Percentiles rank a stretch among this genome's conserved stretches.
phyloP scores from a whole-genome alignment of 1,140 invertebrate species.

The Potamilus streckersoni region DNA sequence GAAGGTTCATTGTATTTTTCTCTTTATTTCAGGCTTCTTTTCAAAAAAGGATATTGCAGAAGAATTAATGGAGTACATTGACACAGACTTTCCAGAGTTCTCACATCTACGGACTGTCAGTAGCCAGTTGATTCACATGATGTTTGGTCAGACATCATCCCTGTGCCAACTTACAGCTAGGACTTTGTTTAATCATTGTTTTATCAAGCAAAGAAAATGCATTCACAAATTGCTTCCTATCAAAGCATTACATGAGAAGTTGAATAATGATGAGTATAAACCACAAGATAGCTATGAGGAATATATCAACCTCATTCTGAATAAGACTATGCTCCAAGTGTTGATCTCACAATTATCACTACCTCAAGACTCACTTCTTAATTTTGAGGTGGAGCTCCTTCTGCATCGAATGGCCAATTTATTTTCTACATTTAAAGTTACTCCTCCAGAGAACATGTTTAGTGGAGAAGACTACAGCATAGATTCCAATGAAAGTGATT shows the following conservation, averaged over 20 bases:
- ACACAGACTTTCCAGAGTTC: conserved; percentile 53
- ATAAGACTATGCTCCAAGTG: conserved; percentile 43
- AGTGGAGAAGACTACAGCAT: conserved; percentile 34
- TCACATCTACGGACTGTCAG: conserved; percentile 38
- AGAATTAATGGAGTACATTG: conserved; percentile 45
- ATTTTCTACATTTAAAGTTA: conserved; percentile 40
- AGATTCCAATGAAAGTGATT: conserved; percentile 28
- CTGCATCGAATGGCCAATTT: conserved; percentile 48
- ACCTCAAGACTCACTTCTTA: conserved; percentile 43
- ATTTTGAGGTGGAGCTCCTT: conserved; percentile 53
- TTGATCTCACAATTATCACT: conserved; percentile 42
- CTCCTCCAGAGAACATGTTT: conserved; percentile 36
- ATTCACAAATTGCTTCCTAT: conserved; percentile 48
- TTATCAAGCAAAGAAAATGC: conserved; percentile 43
- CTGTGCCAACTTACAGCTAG: conserved; percentile 49
- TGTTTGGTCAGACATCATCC: conserved; percentile 52
- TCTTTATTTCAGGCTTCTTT: conserved; percentile 48
- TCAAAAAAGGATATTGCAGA: conserved; percentile 48
- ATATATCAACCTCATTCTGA: conserved; percentile 51
- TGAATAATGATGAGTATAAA: conserved; percentile 33
- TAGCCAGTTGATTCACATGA: conserved; percentile 37
- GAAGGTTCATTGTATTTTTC: too few species aligned
- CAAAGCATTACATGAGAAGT: conserved; percentile 38
- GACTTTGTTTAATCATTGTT: conserved; percentile 47
- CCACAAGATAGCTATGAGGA: conserved; percentile 49